These are phyloP conservation scores for Drosophila bocqueti DNA, from an alignment of 1,140 invertebrate species.

Conservation along the genomic window DNA sequence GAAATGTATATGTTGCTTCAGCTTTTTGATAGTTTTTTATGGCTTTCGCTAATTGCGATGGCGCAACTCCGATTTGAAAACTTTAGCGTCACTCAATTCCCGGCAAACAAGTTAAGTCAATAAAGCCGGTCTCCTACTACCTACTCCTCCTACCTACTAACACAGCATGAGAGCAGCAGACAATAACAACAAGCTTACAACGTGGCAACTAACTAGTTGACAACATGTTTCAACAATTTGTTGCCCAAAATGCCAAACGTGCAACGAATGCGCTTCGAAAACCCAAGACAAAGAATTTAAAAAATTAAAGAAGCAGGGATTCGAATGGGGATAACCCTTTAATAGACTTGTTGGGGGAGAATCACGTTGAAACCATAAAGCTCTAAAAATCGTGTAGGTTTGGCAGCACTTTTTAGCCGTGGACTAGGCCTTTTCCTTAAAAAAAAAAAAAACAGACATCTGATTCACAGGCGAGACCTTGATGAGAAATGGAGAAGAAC, in stretches of 20 bases:
- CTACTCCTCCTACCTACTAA: background rate
- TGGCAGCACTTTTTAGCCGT: slow-evolving; percentile 24
- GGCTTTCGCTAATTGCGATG: slow-evolving; percentile 13
- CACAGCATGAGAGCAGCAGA: background rate
- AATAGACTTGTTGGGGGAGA: slow-evolving; percentile 67
- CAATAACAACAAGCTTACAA: slow-evolving; percentile 30
- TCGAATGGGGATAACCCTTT: slow-evolving; percentile 30
- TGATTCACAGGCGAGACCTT: background rate
- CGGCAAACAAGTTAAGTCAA: slow-evolving; percentile 42
- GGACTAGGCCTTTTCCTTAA: background rate
- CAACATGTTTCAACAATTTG: slow-evolving; percentile 81
- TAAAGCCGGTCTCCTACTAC: slow-evolving; percentile 20
- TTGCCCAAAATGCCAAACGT: slow-evolving; percentile 79
- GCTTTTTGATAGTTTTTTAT: slow-evolving; percentile 22
- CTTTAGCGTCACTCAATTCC: slow-evolving; percentile 59
- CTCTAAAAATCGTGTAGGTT: slow-evolving; percentile 44
- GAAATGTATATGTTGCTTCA: background rate
- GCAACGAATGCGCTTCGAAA: slow-evolving; percentile 53
- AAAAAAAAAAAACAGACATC: slow-evolving; percentile 9
- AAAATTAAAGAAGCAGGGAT: slow-evolving; percentile 1
- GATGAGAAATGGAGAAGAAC: slow-evolving; percentile 2
- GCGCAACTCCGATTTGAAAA: slow-evolving; percentile 30
- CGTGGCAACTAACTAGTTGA: slow-evolving; percentile 74
- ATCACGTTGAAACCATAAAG: slow-evolving; percentile 76
- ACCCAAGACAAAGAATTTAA: slow-evolving; percentile 10